A percentile compares a stretch with the other conserved stretches of the same genome.
Conservation (phyloP, 2,113 vertebrate species). For the Nematolebias whitei region DNA sequence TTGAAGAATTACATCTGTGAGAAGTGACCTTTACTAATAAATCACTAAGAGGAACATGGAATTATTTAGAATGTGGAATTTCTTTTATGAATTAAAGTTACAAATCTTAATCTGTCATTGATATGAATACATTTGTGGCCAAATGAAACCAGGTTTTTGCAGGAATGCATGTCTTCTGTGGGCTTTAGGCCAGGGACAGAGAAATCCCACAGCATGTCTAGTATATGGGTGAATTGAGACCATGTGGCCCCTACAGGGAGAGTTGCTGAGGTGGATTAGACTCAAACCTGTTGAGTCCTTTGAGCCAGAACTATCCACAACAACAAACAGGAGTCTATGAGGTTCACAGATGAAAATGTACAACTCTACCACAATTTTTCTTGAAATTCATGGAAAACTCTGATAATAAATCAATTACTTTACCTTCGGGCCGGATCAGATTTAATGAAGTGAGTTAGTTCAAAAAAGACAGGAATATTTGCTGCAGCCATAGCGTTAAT, state of each 20-base stretch:
- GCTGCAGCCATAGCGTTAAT: slow-evolving; percentile 54
- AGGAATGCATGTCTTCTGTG: slow-evolving; percentile 7
- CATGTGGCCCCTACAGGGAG: slow-evolving; percentile 38
- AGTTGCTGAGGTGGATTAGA: slow-evolving; percentile 56
- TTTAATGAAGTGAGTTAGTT: slow-evolving; percentile 65
- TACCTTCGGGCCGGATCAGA: slow-evolving; percentile 30
- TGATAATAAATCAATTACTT: slow-evolving; percentile 49
- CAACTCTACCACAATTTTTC: slow-evolving; percentile 13
- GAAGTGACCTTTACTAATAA: no score
- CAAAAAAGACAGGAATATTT: slow-evolving; percentile 48
- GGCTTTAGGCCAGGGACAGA: slow-evolving; percentile 6
- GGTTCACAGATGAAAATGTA: slow-evolving; percentile 1
- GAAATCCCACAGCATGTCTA: slow-evolving; percentile 27
- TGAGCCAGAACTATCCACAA: slow-evolving; percentile 30
- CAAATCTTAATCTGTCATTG: no score
- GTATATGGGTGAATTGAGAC: slow-evolving; percentile 34
- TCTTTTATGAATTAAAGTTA: no score
- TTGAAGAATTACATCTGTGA: no score
- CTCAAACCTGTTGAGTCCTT: slow-evolving; percentile 48
- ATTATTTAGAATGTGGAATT: neutral
- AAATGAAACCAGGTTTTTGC: neutral
- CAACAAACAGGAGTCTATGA: slow-evolving; percentile 13
- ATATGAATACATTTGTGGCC: neutral
- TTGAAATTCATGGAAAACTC: slow-evolving; percentile 33
- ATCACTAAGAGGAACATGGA: neutral